These are phyloP conservation scores for Ctenopoma multispine DNA, from an alignment of 2,797 vertebrate genomes.

Conservation along the genomic window DNA sequence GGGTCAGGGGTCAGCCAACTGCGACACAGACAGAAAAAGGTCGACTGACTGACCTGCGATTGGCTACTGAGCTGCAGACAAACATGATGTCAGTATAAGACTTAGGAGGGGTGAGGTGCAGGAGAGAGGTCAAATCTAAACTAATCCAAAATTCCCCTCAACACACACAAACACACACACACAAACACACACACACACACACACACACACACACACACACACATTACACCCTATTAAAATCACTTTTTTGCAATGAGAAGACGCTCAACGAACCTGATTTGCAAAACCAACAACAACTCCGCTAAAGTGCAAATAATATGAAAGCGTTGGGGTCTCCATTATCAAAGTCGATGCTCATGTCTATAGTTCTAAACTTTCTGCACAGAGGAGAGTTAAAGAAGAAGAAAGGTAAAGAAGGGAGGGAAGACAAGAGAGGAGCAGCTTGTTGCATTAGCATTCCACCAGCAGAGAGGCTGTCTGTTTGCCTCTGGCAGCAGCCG, in stretches of 20 bases:
- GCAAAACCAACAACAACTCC: conserved; percentile 12
- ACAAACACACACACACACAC: conserved; percentile 10
- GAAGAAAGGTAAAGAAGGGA: conserved; percentile 80
- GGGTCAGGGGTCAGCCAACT: conserved; percentile 65
- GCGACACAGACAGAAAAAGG: conserved; percentile 81
- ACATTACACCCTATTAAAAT: conserved; percentile 23
- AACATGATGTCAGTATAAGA: conserved; percentile 75
- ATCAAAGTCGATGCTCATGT: conserved; percentile 74
- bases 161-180: conserved; percentile 4
- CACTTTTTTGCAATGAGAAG: conserved; percentile 1
- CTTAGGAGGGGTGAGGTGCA: conserved; percentile 32
- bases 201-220: conserved; percentile 8
- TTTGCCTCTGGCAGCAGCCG: conserved; percentile 85
- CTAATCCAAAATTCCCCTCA: conserved; percentile 44
- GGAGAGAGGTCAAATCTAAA: conserved; percentile 57
- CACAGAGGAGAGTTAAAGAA: conserved; percentile 75
- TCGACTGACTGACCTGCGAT: conserved; percentile 72
- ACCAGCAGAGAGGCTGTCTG: conserved; percentile 84
- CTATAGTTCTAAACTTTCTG: conserved; percentile 77
- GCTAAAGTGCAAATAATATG: conserved; percentile 51
- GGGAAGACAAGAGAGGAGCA: conserved; percentile 79
- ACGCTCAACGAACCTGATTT: background rate
- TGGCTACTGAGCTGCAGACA: conserved; percentile 81
- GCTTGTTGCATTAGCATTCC: conserved; percentile 88
- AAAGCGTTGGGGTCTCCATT: conserved; percentile 58